These are phyloP conservation scores for Siniperca chuatsi DNA, from an alignment of 2,113 vertebrate genomes.

Conservation along the genomic window DNA sequence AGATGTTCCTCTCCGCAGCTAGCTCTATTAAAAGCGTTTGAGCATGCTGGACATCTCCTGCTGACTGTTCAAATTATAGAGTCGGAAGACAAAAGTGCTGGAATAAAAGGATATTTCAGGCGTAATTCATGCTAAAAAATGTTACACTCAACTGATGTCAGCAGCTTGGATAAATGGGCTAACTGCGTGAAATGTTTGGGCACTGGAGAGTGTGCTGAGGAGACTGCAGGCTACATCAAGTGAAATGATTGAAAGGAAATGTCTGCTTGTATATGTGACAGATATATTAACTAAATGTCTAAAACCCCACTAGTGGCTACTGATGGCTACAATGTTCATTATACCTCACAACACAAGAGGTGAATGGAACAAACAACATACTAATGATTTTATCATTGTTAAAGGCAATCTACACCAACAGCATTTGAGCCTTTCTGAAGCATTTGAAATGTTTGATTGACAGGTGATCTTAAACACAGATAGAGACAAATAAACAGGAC, in stretches of 20 bases:
- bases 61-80: constrained; percentile 5
- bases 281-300: background rate
- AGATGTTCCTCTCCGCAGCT: background rate
- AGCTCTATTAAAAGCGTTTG: constrained; percentile 27
- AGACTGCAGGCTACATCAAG: background rate
- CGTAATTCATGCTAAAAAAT: constrained; percentile 4
- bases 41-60: background rate
- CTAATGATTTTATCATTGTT: background rate
- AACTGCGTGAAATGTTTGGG: background rate
- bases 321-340: background rate
- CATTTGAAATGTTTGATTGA: background rate
- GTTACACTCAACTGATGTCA: background rate
- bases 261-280: background rate
- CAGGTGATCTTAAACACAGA: no score
- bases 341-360: background rate
- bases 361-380: background rate
- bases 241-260: background rate
- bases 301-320: background rate
- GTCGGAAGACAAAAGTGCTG: constrained; percentile 6
- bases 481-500: no score
- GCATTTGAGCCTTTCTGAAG: background rate
- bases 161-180: background rate
- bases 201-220: background rate
- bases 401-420: no score
- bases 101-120: background rate